Evolutionary conservation across 2,113 vertebrate species (phyloP), one percentile per base, ranked within the genome.

Genomic region (Electrona antarctica): DNA sequence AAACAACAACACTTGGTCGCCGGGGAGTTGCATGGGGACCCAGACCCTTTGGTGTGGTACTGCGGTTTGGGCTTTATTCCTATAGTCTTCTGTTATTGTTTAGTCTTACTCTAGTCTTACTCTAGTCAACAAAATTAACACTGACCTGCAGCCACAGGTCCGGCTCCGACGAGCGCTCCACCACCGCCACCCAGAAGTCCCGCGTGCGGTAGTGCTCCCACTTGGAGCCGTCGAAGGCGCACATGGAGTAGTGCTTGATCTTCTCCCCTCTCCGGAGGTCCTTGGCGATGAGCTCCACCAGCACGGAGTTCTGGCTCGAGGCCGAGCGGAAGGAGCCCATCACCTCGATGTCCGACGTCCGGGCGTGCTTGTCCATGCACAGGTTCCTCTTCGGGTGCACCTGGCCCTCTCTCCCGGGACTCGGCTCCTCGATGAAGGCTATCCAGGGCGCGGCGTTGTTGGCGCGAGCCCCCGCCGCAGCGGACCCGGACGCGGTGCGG

Each of bases 331-430:
- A 93, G 6, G 95, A 95, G 7, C 95, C 96, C 64, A 97, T 69
- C 7, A 97, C 93, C 87, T 95, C 95, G 81, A 97, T 95, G 79
- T 96, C 96, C 55, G 96, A 96, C 56, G 94, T 96, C 91, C 95
- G 90, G 76, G 92, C 91, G 79, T 89, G 93, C 83, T 95, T 94
- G 80, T 95, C 94, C 69, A 91, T 90, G 77, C 96, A 97, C 72
- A 88, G 87, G 79, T 93, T 92, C 69, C 85, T 41, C 60, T 91
- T 92, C 58, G 89, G 93, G 75, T 88, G 91, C 49, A 83, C 92
- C 74, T 92, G 90, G 13, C 93, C 88, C 80, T 93, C 73, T 60
- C 88, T 76, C 4, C 82, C 92, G 6, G 85, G 82, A 14, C 45
- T 79, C 28, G 95, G 94, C 82, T 96, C 95, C 86, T 96, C 95